Evolutionary conservation across 2,888 invertebrate species (phyloP).

Genomic region (Buathra laborator): DNA sequence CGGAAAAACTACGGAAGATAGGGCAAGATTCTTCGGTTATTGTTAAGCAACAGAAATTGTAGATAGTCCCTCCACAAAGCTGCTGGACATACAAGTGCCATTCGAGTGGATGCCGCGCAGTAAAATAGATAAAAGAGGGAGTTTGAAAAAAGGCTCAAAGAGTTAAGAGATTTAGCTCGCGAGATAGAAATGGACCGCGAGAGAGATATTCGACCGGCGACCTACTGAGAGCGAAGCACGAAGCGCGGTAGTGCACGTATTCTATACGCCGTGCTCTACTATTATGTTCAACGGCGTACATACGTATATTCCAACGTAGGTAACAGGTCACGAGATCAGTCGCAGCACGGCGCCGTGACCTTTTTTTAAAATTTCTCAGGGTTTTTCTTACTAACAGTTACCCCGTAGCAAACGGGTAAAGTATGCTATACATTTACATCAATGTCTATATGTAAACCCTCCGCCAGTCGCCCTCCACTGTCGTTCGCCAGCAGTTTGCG

Average conservation of each 20-base stretch:
- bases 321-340: constrained; percentile 28
- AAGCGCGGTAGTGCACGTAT: constrained; percentile 35
- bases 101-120: constrained; percentile 7
- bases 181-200: constrained; percentile 56
- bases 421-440: background rate
- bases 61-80: constrained; percentile 4
- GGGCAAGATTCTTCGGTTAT: background rate
- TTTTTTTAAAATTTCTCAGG: constrained; percentile 40
- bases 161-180: constrained; percentile 62
- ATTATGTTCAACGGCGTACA: background rate
- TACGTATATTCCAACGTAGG: constrained; percentile 2
- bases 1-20: background rate
- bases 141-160: constrained; percentile 42
- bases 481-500: background rate
- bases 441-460: background rate
- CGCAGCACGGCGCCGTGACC: constrained; percentile 24
- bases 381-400: constrained; percentile 13
- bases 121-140: constrained; percentile 12
- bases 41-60: background rate
- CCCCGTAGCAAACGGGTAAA: background rate
- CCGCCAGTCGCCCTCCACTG: background rate
- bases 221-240: constrained; percentile 43
- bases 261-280: constrained; percentile 24
- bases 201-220: constrained; percentile 47
- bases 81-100: background rate